phyloP scores from a whole-genome alignment of 2,888 invertebrate species.

The Capitulum mitella region DNA sequence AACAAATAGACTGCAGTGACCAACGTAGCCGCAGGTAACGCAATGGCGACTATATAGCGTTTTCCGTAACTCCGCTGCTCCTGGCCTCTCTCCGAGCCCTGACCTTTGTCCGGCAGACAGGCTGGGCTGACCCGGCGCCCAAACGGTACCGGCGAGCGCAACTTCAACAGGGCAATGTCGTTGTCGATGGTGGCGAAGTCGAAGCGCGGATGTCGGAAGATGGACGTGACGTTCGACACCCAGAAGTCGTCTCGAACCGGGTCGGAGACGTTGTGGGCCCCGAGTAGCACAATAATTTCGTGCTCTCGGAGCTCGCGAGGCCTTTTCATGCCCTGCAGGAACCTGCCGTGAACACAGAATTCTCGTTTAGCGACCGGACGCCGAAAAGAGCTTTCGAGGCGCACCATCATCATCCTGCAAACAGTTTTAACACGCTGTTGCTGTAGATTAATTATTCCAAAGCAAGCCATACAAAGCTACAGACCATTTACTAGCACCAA shows the following conservation, averaged over 20 bases:
- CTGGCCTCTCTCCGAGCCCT: too few relatives aligned
- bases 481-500: too few relatives aligned
- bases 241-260: neutral
- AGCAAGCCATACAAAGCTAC: too few relatives aligned
- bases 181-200: neutral
- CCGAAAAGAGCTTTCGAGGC: too few relatives aligned
- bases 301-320: neutral
- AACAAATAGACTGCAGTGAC: too few relatives aligned
- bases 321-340: neutral
- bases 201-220: slow-evolving; percentile 7
- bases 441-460: too few relatives aligned
- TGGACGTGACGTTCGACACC: neutral
- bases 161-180: neutral
- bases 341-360: neutral
- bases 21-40: too few relatives aligned
- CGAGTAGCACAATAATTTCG: neutral
- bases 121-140: neutral
- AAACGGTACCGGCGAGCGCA: neutral
- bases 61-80: too few relatives aligned
- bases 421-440: too few relatives aligned
- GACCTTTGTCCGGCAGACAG: neutral
- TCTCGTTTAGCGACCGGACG: too few relatives aligned
- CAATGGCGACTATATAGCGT: too few relatives aligned
- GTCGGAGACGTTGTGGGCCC: neutral
- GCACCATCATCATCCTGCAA: too few relatives aligned